Evolutionary conservation across 2,797 vertebrate genomes (phyloP).

Genomic region (Helarctos malayanus): DNA sequence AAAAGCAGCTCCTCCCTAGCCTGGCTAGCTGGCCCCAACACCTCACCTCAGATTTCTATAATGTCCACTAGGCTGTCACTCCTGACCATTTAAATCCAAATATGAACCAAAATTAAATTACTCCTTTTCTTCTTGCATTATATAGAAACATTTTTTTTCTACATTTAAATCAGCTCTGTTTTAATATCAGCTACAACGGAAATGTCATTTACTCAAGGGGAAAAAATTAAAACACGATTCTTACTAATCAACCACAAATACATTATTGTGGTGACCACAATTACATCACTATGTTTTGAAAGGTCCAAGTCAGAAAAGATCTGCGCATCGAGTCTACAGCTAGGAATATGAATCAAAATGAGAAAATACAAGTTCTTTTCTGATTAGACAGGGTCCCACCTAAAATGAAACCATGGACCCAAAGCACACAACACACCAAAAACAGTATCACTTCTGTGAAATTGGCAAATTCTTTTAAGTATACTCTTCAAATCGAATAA

Average conservation of each 20-base stretch:
- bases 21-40: neutral
- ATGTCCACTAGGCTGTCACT: neutral
- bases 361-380: neutral
- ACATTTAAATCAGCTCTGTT: neutral
- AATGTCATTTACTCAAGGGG: neutral
- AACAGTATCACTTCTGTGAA: neutral
- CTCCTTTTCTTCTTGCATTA: neutral
- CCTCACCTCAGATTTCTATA: neutral
- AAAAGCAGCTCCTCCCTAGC: neutral
- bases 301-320: neutral
- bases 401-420: neutral
- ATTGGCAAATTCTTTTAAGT: constrained; percentile 21
- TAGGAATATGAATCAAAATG: neutral
- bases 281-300: neutral
- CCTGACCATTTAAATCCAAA: neutral
- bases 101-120: neutral
- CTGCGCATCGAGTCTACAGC: neutral
- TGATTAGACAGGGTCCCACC: neutral
- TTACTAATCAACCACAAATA: neutral
- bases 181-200: neutral
- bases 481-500: neutral
- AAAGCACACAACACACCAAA: neutral
- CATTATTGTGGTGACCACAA: neutral
- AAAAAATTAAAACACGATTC: neutral
- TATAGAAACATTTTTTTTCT: neutral